These are phyloP conservation scores for Haemorhous mexicanus DNA, from an alignment of 2,113 vertebrate genomes.

Conservation along the genomic window DNA sequence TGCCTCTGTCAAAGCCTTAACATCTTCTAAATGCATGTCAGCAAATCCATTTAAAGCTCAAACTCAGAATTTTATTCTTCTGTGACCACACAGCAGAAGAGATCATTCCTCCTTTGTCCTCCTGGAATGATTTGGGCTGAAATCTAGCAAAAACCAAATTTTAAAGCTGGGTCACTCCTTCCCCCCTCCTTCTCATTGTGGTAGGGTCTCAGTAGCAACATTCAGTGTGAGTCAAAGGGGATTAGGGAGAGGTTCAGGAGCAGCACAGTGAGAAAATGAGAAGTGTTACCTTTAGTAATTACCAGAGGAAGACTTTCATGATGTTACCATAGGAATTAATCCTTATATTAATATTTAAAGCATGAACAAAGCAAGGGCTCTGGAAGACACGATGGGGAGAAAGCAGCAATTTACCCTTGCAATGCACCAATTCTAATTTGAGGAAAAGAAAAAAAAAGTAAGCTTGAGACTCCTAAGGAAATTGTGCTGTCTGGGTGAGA, in stretches of 20 bases:
- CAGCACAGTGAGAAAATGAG: not conserved
- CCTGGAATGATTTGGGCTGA: not conserved
- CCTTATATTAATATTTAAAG: conserved; percentile 42
- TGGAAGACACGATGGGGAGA: not conserved
- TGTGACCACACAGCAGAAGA: not conserved
- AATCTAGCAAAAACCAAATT: not conserved
- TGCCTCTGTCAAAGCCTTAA: conserved; percentile 20
- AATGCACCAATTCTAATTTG: not conserved
- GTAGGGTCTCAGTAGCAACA: not conserved
- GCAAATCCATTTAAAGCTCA: conserved; percentile 26
- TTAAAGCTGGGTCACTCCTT: not conserved
- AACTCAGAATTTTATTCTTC: conserved; percentile 17
- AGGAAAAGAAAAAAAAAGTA: not conserved
- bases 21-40: not conserved
- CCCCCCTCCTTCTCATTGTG: not conserved
- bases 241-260: conserved; percentile 5
- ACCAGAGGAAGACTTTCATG: not conserved
- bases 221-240: not conserved
- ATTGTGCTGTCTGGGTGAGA: not conserved
- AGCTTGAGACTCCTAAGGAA: not conserved
- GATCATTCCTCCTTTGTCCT: not conserved
- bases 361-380: not conserved
- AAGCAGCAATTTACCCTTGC: not conserved
- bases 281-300: conserved; percentile 29
- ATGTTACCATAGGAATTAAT: conserved; percentile 51